Conservation (phyloP, 2,113 vertebrate genomes). For the Pelecanoides urinatrix region DNA sequence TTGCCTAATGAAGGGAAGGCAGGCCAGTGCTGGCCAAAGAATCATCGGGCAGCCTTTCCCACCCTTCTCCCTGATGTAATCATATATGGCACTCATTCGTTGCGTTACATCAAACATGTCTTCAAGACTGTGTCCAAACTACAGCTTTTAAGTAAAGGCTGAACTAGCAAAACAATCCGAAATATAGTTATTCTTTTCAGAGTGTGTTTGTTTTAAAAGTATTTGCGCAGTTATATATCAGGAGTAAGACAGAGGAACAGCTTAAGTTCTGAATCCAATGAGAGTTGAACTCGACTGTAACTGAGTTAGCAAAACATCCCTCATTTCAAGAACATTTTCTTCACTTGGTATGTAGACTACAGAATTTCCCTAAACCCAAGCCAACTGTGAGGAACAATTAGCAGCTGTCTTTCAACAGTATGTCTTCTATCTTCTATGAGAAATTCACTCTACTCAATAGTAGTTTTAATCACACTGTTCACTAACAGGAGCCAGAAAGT, state of each 20-base stretch:
- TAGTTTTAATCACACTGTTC: not conserved
- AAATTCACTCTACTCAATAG: not conserved
- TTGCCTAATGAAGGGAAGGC: constrained; percentile 16
- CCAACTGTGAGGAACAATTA: not conserved
- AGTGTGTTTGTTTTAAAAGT: not conserved
- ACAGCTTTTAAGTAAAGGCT: not conserved
- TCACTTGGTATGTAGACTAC: not conserved
- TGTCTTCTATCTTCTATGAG: not conserved
- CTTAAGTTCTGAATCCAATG: not conserved
- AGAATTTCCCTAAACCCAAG: not conserved
- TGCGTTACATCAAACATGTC: not conserved
- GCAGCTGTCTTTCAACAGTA: not conserved
- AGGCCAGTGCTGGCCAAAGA: not conserved
- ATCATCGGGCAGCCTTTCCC: constrained; percentile 6
- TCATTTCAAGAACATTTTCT: not conserved
- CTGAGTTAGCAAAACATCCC: not conserved
- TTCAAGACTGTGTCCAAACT: not conserved
- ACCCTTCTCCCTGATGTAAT: constrained; percentile 11
- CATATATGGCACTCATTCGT: not conserved
- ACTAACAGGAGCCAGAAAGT: not conserved
- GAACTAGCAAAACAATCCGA: not conserved
- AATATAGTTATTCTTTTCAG: not conserved
- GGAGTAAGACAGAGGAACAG: not conserved
- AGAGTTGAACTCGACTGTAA: not conserved
- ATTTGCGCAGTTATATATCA: not conserved